Base-by-base conservation (phyloP, 2,888 invertebrate genomes). In the Neoaliturus tenellus region DNA sequence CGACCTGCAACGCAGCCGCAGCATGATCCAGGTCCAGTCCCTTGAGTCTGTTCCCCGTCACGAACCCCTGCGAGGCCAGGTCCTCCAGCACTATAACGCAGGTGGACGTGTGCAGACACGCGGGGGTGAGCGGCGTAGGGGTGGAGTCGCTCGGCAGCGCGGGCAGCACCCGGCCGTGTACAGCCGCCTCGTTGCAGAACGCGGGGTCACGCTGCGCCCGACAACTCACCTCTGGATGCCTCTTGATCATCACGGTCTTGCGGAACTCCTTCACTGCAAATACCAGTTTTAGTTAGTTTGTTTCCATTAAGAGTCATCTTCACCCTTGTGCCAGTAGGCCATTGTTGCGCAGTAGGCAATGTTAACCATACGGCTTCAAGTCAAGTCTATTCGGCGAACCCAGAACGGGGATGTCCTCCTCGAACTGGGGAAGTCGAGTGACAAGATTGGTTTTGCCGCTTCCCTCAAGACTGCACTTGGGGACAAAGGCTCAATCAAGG, bases 51-150 rank as follows among this genome's bases (percentile, higher is more conserved):
- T 87, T 86, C 14, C 87, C 86, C 87, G 88, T 87, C 8, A 58
- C 80, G 86, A 86, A 88, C 0, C 88, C 88, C n/a, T 58, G 69
- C 1, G 85, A 82, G n/a, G 83, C 73, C 6, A 88, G 85, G 80
- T 88, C 88, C 80, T 88, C 85, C 44, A 88, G 87, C 10, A 88
- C 86, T 20, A 88, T 85, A 23, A 87, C 80, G 58, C 85, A 85
- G 17, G 84, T 85, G 62, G 87, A 86, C 31, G 87, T 87, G 81
- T 87, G 86, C 10, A 87, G 85, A 58, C 88, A 88, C 10, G 81
- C 73, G 0, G 88, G 87, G 48, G 87, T 87, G 0, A 87, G 87
- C 28, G 87, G 85, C 17, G 83, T 25, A 5, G 44, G 6, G 20
- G 71, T 67, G 8, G 83, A 62, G 71, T 81, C 83, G 25, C 81